A percentile compares a stretch with the other conserved stretches of the same genome.
Evolutionary conservation across 2,113 vertebrate species (phyloP).

Genomic region (Caretta caretta): DNA sequence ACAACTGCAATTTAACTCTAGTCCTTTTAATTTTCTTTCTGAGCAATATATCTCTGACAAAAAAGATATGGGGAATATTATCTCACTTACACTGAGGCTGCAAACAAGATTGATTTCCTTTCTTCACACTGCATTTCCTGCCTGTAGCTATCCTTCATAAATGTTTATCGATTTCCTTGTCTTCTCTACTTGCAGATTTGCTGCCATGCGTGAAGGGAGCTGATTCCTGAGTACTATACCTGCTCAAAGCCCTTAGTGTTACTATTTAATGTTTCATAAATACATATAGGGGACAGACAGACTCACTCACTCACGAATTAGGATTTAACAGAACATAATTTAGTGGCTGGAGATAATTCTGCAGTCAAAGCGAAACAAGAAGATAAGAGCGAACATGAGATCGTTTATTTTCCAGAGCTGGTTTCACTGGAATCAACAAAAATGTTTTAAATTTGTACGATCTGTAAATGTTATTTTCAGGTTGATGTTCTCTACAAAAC

Average conservation of each 20-base stretch:
- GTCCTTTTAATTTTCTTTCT: background rate
- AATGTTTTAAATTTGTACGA: background rate
- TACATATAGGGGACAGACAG: too few species aligned
- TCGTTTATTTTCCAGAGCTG: background rate
- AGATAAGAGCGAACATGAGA: background rate
- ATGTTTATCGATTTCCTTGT: background rate
- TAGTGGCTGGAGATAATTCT: background rate
- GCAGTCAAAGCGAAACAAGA: background rate
- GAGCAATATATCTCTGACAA: background rate
- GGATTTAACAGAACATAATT: background rate
- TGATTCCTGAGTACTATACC: background rate
- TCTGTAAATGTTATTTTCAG: background rate
- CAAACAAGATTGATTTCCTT: background rate
- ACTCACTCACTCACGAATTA: too few species aligned
- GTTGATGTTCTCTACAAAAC: background rate
- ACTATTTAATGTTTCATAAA: background rate
- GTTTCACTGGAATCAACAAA: background rate
- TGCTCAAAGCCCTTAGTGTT: background rate
- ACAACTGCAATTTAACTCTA: background rate
- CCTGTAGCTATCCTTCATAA: background rate
- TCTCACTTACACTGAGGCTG: background rate
- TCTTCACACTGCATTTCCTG: background rate
- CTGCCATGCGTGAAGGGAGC: background rate
- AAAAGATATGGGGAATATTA: background rate
- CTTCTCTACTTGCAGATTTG: rapidly evolving